Evolutionary conservation across 2,113 vertebrate species (phyloP).

Genomic region (Mystacornis crossleyi): DNA sequence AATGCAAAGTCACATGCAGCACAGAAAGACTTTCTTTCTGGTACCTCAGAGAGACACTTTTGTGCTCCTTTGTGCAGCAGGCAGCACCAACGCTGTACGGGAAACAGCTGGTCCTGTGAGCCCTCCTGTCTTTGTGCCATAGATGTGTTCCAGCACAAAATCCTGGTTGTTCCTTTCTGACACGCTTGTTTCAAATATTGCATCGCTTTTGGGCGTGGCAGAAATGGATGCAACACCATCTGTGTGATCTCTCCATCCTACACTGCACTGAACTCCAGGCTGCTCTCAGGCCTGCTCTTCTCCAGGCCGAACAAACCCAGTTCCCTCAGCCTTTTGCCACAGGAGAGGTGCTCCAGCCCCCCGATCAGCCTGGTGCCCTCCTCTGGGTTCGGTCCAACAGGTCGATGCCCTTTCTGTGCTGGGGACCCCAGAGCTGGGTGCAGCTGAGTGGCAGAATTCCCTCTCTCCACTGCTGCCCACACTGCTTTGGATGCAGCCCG

Average conservation of each 20-base stretch:
- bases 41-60: neutral
- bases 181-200: neutral
- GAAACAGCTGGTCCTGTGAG: neutral
- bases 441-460: neutral
- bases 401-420: rapidly evolving
- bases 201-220: rapidly evolving
- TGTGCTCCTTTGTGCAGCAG: neutral
- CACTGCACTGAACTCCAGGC: neutral
- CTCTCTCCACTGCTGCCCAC: neutral
- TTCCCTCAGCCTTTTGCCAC: neutral
- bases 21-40: neutral
- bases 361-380: rapidly evolving
- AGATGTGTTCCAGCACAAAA: neutral
- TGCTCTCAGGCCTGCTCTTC: neutral
- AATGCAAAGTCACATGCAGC: neutral
- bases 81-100: neutral
- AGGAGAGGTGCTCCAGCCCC: neutral
- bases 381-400: neutral
- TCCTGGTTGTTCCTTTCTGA: neutral
- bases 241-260: neutral
- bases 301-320: neutral
- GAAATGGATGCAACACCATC: neutral
- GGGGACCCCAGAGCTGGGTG: neutral
- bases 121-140: neutral
- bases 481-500: neutral